These are phyloP conservation scores for Metalampra italica DNA, from an alignment of 2,888 invertebrate species.

Conservation along the genomic window DNA sequence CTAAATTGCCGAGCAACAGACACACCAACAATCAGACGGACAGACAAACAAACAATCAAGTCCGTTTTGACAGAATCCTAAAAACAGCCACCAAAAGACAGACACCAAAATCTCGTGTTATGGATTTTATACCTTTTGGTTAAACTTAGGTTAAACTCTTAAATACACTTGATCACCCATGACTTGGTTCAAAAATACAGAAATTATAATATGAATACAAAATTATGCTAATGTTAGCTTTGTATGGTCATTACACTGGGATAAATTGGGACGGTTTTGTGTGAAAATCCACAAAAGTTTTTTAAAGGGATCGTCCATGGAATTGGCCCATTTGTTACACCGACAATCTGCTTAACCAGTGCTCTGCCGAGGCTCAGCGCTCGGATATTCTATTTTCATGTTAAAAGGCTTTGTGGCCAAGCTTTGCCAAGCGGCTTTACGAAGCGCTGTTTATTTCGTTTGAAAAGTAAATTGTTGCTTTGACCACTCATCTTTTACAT, in stretches of 20 bases:
- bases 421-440: conserved; percentile 6
- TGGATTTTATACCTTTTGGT: no score
- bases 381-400: conserved; percentile 24
- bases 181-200: not conserved
- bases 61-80: no score
- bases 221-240: conserved; percentile 5
- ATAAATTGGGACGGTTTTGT: not conserved
- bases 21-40: no score
- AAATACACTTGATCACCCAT: no score
- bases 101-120: no score
- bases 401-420: conserved; percentile 17
- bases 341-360: conserved; percentile 29
- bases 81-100: no score
- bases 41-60: no score
- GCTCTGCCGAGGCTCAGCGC: conserved; percentile 17
- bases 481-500: not conserved
- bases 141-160: no score
- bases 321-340: conserved; percentile 45
- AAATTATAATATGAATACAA: not conserved
- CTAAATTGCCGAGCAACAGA: no score
- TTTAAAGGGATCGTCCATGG: conserved; percentile 30
- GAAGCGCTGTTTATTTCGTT: conserved; percentile 9
- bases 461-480: conserved; percentile 7
- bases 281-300: conserved; percentile 19
- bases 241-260: conserved; percentile 3